Conservation (phyloP, 1,140 invertebrate genomes). For the Penaeus chinensis region DNA sequence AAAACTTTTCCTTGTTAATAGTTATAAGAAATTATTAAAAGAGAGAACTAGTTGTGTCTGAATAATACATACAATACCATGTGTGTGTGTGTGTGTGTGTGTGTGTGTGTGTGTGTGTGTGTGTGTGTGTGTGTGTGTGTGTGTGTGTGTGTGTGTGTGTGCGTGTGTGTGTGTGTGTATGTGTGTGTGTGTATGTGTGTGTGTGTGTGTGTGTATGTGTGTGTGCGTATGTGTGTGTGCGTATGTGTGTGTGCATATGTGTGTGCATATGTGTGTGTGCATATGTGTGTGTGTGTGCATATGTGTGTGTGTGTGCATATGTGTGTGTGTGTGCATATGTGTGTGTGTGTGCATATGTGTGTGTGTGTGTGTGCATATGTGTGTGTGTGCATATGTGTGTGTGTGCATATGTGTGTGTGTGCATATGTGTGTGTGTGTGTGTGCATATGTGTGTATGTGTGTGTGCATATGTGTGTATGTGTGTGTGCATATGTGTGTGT, state of each 20-base stretch:
- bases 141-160: slow-evolving; percentile 20
- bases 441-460: too few species aligned
- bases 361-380: too few species aligned
- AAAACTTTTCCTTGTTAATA: too few species aligned
- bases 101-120: background rate
- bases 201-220: background rate
- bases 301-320: background rate
- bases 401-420: background rate
- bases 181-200: background rate
- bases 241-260: background rate
- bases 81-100: background rate
- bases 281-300: slow-evolving; percentile 6
- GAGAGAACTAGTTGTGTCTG: too few species aligned
- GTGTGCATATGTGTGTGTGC: background rate
- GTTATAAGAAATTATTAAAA: too few species aligned
- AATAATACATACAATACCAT: too few species aligned
- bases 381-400: too few species aligned
- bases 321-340: too few species aligned
- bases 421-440: too few species aligned
- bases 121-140: slow-evolving; percentile 18
- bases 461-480: too few species aligned
- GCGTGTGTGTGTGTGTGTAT: background rate
- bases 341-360: too few species aligned
- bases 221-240: background rate
- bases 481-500: too few species aligned